Percentiles rank a stretch among this genome's conserved stretches.
phyloP scores from a whole-genome alignment of 2,113 vertebrate species.

The Phycodurus eques region DNA sequence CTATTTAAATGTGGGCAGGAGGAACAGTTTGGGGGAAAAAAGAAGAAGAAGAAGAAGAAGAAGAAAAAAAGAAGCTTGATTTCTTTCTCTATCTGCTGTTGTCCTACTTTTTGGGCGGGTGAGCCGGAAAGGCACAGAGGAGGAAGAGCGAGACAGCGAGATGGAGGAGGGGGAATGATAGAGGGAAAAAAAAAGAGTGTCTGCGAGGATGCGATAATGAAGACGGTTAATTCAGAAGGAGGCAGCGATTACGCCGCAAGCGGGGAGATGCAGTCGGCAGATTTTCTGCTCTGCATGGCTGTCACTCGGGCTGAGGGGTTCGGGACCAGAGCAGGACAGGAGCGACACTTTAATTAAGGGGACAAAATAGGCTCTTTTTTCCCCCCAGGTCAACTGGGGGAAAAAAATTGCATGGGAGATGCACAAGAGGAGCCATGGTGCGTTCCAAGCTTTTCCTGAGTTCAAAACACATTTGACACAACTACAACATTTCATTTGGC shows the following conservation, averaged over 20 bases:
- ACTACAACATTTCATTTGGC: background rate
- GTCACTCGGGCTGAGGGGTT: slow-evolving; percentile 47
- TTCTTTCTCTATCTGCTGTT: slow-evolving; percentile 15
- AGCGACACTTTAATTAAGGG: slow-evolving; percentile 61
- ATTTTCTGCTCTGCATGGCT: slow-evolving; percentile 66
- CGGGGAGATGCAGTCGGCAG: slow-evolving; percentile 59
- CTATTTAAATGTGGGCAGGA: slow-evolving; percentile 58
- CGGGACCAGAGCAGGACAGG: slow-evolving; percentile 35
- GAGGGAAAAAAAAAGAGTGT: slow-evolving; percentile 33
- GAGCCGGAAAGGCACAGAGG: slow-evolving; percentile 32
- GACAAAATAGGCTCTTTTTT: slow-evolving; percentile 45
- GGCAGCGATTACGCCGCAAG: slow-evolving; percentile 64
- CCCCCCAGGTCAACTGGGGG: slow-evolving; percentile 41
- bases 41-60: background rate
- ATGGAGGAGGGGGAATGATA: background rate
- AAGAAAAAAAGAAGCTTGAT: background rate
- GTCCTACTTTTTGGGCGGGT: slow-evolving; percentile 52
- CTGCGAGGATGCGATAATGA: slow-evolving; percentile 69
- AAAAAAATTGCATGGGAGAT: background rate
- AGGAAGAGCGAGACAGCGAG: slow-evolving; percentile 25
- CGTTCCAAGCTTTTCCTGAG: background rate
- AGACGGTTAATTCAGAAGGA: slow-evolving; percentile 65
- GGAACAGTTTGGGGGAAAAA: background rate
- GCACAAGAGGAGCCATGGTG: slow-evolving; percentile 1
- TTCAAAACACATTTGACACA: background rate